Base-by-base conservation (phyloP, 2,888 invertebrate genomes). In the Noctua janthe region DNA sequence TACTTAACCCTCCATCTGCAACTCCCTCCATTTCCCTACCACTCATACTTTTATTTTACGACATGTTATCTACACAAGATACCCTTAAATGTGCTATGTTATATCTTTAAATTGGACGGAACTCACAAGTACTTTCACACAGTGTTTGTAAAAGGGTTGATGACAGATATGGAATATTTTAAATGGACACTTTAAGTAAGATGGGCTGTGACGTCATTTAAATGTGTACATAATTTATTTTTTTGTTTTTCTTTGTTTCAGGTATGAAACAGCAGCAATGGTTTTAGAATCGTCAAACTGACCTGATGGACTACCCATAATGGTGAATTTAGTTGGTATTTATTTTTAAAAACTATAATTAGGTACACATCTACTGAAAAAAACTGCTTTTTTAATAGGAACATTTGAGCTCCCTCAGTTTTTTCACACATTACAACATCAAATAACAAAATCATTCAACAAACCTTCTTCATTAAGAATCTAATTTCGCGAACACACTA, bases 1-100 rank as follows among this genome's bases (percentile, higher is more conserved):
- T 83, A 89, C 88, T 84, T 84, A 92, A 91, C 92, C 93, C 93
- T 92, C 86, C 83, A 59, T 71, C 88, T 90, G 90, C 91, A 87
- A 86, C 78, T 87, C 89, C 82, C 81, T 91, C 90, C 90, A 90
- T 91, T 92, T 91, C 85, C 88, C 80, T 86, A 77, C 79, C 91
- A 91, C 91, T 92, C 91, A 91, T 91, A 89, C 87, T 92, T 94
- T 94, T 93, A 93, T 94, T 95, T 95, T 94, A 95, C 92, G 94
- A 94, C 89, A 86, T 87, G 90, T 91, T 95, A 95, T 95, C 94
- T 94, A 83, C 91, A 86, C 85, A 88, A 94, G 93, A 95, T 94
- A 94, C 90, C 91, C 90, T 91, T 91, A 92, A 94, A 95, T 94
- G 93, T 93, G 93, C 92, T 91, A 93, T 92, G 92, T 94, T 90